Conservation (phyloP, 2,888 invertebrate genomes). For the Alitta virens region DNA sequence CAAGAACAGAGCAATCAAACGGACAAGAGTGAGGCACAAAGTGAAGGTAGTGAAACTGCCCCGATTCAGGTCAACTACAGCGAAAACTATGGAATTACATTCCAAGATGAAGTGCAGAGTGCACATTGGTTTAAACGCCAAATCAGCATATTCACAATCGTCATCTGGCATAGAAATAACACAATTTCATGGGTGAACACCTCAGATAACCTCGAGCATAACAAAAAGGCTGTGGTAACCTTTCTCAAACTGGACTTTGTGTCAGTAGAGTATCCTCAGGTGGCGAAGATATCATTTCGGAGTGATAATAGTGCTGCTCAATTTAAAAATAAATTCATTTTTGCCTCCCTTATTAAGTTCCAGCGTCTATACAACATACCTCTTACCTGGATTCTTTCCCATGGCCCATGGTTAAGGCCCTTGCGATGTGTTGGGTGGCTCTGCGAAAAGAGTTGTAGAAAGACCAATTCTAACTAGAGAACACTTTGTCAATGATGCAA, state of each 20-base stretch:
- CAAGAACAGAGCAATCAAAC: no score
- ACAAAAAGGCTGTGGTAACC: not conserved
- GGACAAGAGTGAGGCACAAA: no score
- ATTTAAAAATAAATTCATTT: constrained; percentile 1
- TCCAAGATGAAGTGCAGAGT: not conserved
- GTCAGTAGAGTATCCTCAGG: not conserved
- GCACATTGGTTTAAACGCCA: not conserved
- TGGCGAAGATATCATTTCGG: not conserved
- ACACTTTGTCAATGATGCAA: no score
- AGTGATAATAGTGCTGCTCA: not conserved
- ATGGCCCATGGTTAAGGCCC: not conserved
- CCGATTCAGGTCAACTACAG: not conserved
- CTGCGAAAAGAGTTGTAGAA: not conserved
- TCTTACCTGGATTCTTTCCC: not conserved
- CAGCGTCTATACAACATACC: not conserved
- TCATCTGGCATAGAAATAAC: not conserved
- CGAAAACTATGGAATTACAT: not conserved
- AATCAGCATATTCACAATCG: not conserved
- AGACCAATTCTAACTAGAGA: no score
- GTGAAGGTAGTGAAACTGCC: not conserved
- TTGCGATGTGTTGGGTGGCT: not conserved
- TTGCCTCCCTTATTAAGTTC: not conserved
- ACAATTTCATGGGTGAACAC: not conserved
- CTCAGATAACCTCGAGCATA: not conserved
- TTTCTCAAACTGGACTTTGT: not conserved